Conservation (phyloP, 2,113 vertebrate genomes). For the Sardina pilchardus region DNA sequence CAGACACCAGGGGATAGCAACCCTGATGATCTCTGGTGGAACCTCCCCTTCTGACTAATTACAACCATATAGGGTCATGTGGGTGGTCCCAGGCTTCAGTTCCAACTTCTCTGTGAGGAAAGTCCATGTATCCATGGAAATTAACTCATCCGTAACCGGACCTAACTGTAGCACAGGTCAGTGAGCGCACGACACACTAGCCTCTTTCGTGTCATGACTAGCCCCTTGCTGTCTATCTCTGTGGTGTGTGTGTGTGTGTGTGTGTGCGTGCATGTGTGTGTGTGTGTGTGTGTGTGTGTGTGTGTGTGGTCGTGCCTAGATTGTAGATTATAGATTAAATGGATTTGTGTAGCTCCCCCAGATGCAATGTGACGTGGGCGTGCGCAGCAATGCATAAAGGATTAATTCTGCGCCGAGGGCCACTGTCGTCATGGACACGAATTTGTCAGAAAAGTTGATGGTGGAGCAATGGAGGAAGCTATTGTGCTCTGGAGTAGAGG, state of each 20-base stretch:
- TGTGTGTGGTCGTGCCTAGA: not conserved
- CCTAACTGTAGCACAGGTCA: slow-evolving; percentile 53
- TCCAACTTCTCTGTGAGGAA: slow-evolving; percentile 41
- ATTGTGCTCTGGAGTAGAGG: not conserved
- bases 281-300: not conserved
- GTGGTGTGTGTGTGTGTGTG: not conserved
- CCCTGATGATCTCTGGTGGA: not conserved
- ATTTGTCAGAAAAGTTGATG: not conserved
- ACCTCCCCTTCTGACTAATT: slow-evolving; percentile 37
- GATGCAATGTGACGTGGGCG: not conserved
- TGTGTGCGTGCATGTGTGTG: not conserved
- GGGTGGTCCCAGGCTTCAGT: slow-evolving; percentile 42
- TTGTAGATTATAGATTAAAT: slow-evolving; percentile 20
- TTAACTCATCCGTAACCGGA: slow-evolving; percentile 45
- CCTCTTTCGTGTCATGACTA: not conserved
- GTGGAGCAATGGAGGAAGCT: not conserved
- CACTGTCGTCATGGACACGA: not conserved
- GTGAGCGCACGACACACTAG: slow-evolving; percentile 42
- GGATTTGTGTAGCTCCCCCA: not conserved
- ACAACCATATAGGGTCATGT: slow-evolving; percentile 44
- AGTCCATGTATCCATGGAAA: slow-evolving; percentile 42
- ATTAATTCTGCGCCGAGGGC: not conserved
- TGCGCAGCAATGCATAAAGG: not conserved
- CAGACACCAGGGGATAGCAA: not conserved
- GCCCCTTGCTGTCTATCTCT: slow-evolving; percentile 30